Conservation (phyloP, 1,140 invertebrate species). For the Olivierus martensii region DNA sequence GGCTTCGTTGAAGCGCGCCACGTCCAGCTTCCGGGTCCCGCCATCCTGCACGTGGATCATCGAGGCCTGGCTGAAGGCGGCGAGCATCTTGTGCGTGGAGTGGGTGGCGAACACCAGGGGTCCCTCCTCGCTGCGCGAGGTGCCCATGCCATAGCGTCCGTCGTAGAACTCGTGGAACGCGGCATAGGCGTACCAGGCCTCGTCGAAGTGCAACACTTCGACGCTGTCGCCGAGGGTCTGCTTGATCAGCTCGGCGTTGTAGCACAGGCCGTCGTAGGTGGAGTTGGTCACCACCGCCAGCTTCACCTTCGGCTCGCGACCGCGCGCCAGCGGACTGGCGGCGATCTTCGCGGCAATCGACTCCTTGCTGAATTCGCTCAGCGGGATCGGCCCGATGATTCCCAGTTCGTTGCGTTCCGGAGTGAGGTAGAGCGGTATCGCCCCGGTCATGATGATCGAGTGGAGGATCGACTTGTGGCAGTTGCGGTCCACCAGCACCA, state of each 20-base stretch:
- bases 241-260: no score
- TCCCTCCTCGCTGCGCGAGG: no score
- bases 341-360: neutral
- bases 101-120: no score
- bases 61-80: neutral
- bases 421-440: neutral
- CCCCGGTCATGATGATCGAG: neutral
- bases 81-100: no score
- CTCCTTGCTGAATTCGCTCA: neutral
- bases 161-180: neutral
- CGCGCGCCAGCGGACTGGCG: neutral
- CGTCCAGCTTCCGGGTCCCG: neutral
- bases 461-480: neutral
- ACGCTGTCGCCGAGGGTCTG: no score
- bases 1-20: neutral
- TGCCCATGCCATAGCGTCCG: no score
- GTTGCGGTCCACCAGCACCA: neutral
- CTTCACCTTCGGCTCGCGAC: neutral
- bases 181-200: neutral
- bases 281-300: neutral
- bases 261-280: neutral
- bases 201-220: no score
- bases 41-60: neutral
- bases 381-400: neutral
- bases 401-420: neutral